A percentile compares a stretch with the other conserved stretches of the same genome.
Conservation (phyloP, 2,888 invertebrate species). For the Andrena dorsata region DNA sequence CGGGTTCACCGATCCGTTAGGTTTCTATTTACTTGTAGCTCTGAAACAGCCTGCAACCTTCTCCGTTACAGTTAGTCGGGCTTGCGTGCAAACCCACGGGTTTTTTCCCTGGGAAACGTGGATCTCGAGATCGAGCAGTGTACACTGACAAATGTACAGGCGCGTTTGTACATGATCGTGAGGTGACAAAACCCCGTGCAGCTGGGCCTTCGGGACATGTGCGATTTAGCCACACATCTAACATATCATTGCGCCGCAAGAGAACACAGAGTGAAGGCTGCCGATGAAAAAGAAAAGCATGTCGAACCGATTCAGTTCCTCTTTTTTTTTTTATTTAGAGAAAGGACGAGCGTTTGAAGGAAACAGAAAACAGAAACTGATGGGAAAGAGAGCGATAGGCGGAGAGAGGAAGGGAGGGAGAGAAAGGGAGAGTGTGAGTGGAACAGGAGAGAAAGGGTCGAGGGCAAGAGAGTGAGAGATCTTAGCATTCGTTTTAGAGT, state of each 20-base stretch:
- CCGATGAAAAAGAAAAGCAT: slow-evolving; percentile 42
- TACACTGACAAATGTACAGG: slow-evolving; percentile 23
- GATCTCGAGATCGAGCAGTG: slow-evolving; percentile 17
- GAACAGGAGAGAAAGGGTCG: slow-evolving; percentile 25
- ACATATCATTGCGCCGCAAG: slow-evolving; percentile 76
- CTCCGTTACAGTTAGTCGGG: not conserved
- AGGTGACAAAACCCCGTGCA: slow-evolving; percentile 43
- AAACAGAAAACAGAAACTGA: slow-evolving; percentile 15
- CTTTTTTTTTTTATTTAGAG: slow-evolving; percentile 41
- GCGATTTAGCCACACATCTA: slow-evolving; percentile 55
- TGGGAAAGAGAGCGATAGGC: slow-evolving; percentile 11
- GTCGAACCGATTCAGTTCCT: slow-evolving; percentile 57
- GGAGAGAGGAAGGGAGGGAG: slow-evolving; percentile 37
- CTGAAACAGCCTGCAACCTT: not conserved
- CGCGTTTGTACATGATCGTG: slow-evolving; percentile 30
- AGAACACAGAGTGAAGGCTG: slow-evolving; percentile 53
- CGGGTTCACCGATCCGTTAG: not conserved
- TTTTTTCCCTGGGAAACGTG: slow-evolving; percentile 51
- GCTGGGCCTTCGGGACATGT: slow-evolving; percentile 56
- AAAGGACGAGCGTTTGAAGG: slow-evolving; percentile 42
- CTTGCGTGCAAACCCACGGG: slow-evolving; percentile 43
- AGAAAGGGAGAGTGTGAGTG: slow-evolving; percentile 40
- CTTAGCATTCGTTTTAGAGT: slow-evolving; percentile 74
- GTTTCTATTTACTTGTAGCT: not conserved
- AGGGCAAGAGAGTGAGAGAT: slow-evolving; percentile 52